Evolutionary conservation across 2,888 invertebrate species (phyloP).

Genomic region (Rhopalosiphum nymphaeae): DNA sequence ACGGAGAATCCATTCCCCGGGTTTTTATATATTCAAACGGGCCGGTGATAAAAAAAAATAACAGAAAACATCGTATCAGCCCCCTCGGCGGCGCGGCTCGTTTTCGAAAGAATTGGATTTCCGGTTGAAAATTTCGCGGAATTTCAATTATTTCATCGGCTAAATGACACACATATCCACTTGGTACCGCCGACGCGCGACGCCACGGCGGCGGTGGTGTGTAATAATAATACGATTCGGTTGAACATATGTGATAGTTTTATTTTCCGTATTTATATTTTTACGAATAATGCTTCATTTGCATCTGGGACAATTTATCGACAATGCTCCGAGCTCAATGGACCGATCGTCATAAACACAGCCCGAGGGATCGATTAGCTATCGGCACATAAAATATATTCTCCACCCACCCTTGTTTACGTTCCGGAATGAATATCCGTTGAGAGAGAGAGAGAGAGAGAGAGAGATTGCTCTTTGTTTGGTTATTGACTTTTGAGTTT

Average conservation of each 20-base stretch:
- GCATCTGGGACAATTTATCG: slow-evolving; percentile 59
- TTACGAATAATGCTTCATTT: slow-evolving; percentile 54
- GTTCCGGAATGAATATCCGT: slow-evolving; percentile 35
- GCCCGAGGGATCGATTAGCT: slow-evolving; percentile 62
- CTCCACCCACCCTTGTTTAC: slow-evolving; percentile 2
- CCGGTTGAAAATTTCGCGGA: slow-evolving; percentile 56
- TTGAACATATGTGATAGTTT: slow-evolving; percentile 37
- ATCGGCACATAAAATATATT: slow-evolving; percentile 61
- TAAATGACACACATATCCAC: slow-evolving; percentile 40
- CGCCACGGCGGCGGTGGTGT: background rate
- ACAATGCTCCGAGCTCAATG: slow-evolving; percentile 54
- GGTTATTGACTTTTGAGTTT: slow-evolving; percentile 51
- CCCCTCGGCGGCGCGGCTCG: background rate
- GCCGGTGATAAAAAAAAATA: background rate
- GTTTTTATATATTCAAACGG: slow-evolving; percentile 3
- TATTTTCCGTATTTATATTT: slow-evolving; percentile 16
- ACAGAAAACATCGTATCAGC: background rate
- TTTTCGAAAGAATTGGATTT: slow-evolving; percentile 50
- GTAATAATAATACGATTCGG: slow-evolving; percentile 36
- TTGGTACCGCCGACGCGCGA: background rate
- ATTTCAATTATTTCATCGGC: slow-evolving; percentile 60
- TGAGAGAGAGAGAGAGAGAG: background rate
- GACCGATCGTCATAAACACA: slow-evolving; percentile 63
- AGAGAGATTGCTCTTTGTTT: background rate
- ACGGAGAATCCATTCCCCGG: slow-evolving; percentile 30